Evolutionary conservation across 2,888 invertebrate species (phyloP), one percentile per base, ranked within the genome.

Genomic region (Archips xylosteana): DNA sequence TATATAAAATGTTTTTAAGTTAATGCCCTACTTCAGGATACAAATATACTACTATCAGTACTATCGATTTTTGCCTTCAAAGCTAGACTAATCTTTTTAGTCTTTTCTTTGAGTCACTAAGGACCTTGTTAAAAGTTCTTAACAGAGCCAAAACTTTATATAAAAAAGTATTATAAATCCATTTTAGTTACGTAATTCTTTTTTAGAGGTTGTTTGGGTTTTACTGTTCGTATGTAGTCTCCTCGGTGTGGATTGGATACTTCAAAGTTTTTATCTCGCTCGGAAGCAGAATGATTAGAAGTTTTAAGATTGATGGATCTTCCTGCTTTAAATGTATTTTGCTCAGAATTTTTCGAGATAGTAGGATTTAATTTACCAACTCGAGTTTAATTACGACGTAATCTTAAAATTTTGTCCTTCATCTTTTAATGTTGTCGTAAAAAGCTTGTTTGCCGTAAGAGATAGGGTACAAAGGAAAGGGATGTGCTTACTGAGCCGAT

Each of bases 231-330:
- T 61, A 65, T 74, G 69, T 70, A 74, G 64, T 54, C 64, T 51
- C 34, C 34, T 64, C 51, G 65, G 51, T 59, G 65, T 23, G 59
- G 63, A 68, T 62, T 72, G 73, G 78, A 78, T 79, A 75, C 77
- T 78, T 77, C 77, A 79, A 83, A 84, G 80, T 85, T 85, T 82
- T 81, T 80, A 82, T 83, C 83, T 83, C 80, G 78, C 82, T 81
- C 76, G 76, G 84, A 83, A 84, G 85, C 83, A 82, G 80, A 76
- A 81, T 85, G 88, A 89, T 91, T 89, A 91, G 80, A 89, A 90
- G 80, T 91, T 90, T 84, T 81, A 86, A 90, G 89, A 91, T 89
- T 90, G 89, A 92, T 91, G 90, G 87, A 86, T 86, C 82, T 79
- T 78, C 70, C 77, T 77, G 79, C 82, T 84, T 79, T 82, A 83